Percentiles rank a stretch among this genome's conserved stretches.
Evolutionary conservation across 2,888 invertebrate genomes (phyloP).

Genomic region (Sarcophaga carnaria): DNA sequence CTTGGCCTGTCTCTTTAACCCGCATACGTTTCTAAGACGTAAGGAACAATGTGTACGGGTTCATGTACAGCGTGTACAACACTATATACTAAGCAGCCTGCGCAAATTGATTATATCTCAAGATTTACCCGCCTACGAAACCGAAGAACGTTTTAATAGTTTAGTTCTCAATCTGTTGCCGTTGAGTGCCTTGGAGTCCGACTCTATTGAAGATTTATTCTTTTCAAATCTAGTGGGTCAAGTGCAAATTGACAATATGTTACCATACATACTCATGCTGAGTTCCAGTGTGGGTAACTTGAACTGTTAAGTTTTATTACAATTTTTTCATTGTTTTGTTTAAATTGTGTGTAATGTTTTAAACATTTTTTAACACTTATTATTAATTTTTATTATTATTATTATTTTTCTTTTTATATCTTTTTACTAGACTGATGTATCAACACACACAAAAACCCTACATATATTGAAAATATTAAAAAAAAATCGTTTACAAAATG

Average conservation of each 20-base stretch:
- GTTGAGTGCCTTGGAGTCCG: slow-evolving; percentile 87
- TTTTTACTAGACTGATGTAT: slow-evolving; percentile 66
- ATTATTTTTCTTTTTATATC: slow-evolving; percentile 58
- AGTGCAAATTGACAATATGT: slow-evolving; percentile 96
- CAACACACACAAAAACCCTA: background rate
- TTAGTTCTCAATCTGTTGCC: slow-evolving; percentile 85
- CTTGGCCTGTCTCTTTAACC: slow-evolving; percentile 91
- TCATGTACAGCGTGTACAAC: slow-evolving; percentile 78
- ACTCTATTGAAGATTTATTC: slow-evolving; percentile 94
- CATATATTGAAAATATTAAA: slow-evolving; percentile 21
- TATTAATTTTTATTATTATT: background rate
- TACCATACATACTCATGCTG: slow-evolving; percentile 92
- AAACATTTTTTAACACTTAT: background rate
- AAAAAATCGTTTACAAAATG: slow-evolving; percentile 35
- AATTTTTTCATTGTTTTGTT: background rate
- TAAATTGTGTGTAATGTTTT: slow-evolving; percentile 33
- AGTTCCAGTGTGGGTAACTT: slow-evolving; percentile 74
- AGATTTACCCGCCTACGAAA: slow-evolving; percentile 59
- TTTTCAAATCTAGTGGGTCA: slow-evolving; percentile 95
- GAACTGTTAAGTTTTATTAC: slow-evolving; percentile 58
- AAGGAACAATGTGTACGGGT: slow-evolving; percentile 75
- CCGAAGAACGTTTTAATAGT: slow-evolving; percentile 83
- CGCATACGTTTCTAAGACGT: slow-evolving; percentile 83
- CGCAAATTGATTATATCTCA: slow-evolving; percentile 72
- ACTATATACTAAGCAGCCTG: slow-evolving; percentile 76